phyloP scores from a whole-genome alignment of 2,113 vertebrate genomes.

The Sisor rabdophorus region DNA sequence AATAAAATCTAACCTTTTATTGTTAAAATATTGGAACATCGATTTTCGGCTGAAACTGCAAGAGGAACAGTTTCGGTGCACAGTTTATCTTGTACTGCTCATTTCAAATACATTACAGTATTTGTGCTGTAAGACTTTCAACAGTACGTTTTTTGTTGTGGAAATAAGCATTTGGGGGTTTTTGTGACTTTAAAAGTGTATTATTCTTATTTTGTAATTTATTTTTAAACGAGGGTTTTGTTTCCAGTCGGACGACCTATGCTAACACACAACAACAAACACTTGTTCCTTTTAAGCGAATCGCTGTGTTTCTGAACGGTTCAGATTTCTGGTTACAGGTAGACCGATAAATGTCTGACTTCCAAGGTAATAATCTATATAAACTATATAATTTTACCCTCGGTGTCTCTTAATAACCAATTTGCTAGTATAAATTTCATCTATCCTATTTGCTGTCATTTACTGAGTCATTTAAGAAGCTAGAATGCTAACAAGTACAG shows the following conservation, averaged over 20 bases:
- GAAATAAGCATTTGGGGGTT: background rate
- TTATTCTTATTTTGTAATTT: background rate
- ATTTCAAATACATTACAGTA: background rate
- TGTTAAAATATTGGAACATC: too few species aligned
- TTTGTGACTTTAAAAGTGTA: background rate
- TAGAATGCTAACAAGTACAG: background rate
- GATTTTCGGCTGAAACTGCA: background rate
- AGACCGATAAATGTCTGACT: constrained; percentile 69
- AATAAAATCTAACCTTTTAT: background rate
- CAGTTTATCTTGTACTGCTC: too few species aligned
- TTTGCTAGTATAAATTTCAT: too few species aligned
- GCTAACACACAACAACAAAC: constrained; percentile 59
- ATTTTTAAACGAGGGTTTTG: background rate
- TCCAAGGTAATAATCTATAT: constrained; percentile 59
- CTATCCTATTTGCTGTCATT: background rate
- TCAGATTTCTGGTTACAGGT: background rate
- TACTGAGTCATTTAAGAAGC: background rate
- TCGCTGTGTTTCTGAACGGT: background rate
- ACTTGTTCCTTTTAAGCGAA: constrained; percentile 30
- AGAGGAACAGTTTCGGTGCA: background rate
- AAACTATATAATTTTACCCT: background rate
- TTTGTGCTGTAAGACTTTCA: background rate
- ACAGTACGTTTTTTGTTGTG: background rate
- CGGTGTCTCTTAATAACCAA: background rate
- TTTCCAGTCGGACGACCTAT: constrained; percentile 28